Base-by-base conservation (phyloP, 2,113 vertebrate species). In the Pimephales promelas region DNA sequence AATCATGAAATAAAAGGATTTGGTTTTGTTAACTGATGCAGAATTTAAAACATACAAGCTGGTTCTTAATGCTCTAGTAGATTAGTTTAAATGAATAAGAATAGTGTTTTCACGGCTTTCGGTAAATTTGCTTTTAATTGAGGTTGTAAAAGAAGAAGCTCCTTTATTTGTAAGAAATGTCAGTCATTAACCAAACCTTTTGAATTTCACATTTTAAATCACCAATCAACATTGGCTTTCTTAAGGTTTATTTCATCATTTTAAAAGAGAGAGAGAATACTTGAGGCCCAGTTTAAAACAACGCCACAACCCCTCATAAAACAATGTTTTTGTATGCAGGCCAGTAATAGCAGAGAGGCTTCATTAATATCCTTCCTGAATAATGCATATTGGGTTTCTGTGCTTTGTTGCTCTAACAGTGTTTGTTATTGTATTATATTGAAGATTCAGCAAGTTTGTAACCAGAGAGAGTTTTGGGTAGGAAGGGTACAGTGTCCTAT, bases 401-500 rank as follows among this genome's bases (percentile, higher is more conserved):
- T 40, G 54, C 77, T 70, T 84, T 86, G 81, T 73, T 61, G 64
- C 61, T 77, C 24, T 24, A 85, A 40, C 10, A 28, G 43, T 28
- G 72, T 75, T 80, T 75, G 62, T 56, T 59, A 74, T 36, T 83
- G 81, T 64, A 40, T 18, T 36, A 24, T 59, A 80, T 57, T 47
- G 59, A 74, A 79, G 71, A 62, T 86, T 80, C 54, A 47, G 47
- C 34, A 57, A 18, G 36, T 10, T 26, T 34, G 10, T 31, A 49
- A 74, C 77, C 52, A 64, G 18, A 22, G 18, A 26, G 64, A 79
- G 62, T 81, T 71, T 81, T 81, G 28, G 31, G 20, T 40, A 47
- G 64, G 73, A 83, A 86, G 75, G 81, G 85, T 64, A 82, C 31
- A 49, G 56, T 76, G 87, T 86, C 61, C 64, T 80, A n/a, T n/a